Conservation (phyloP, 2,113 vertebrate genomes). For the Corythoichthys haematopterus region DNA sequence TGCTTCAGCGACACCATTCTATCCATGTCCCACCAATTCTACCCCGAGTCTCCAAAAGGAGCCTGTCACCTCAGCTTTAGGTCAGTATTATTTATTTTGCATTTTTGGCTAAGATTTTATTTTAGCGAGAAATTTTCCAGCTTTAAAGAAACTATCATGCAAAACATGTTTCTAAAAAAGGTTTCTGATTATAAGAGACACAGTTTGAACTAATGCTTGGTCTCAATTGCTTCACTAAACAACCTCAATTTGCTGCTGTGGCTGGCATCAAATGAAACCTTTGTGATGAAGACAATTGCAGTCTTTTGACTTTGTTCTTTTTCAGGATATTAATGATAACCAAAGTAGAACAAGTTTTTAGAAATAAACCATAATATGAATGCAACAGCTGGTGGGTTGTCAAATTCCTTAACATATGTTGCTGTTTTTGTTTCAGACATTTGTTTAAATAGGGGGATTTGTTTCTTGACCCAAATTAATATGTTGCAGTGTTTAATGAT, state of each 20-base stretch:
- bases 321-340: constrained; percentile 16
- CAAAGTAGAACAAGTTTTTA: constrained; percentile 2
- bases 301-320: constrained; percentile 42
- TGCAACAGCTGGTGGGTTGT: constrained; percentile 23
- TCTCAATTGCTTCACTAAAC: constrained; percentile 30
- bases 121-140: not conserved
- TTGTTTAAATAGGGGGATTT: constrained; percentile 8
- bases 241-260: constrained; percentile 26
- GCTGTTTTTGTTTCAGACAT: constrained; percentile 26
- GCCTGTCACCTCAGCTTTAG: constrained; percentile 49
- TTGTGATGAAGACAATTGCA: constrained; percentile 26
- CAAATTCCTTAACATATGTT: constrained; percentile 13
- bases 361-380: constrained; percentile 17
- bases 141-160: not conserved
- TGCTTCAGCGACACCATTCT: constrained; percentile 49
- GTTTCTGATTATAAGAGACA: constrained; percentile 25
- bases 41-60: constrained; percentile 61
- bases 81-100: constrained; percentile 52
- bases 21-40: constrained; percentile 58
- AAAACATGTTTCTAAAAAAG: not conserved
- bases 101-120: not conserved
- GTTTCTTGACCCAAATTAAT: constrained; percentile 6
- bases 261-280: constrained; percentile 30
- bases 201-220: constrained; percentile 21
- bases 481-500: constrained; percentile 1